Base-by-base conservation (phyloP, 2,797 vertebrate genomes). In the Lepus townsendii region DNA sequence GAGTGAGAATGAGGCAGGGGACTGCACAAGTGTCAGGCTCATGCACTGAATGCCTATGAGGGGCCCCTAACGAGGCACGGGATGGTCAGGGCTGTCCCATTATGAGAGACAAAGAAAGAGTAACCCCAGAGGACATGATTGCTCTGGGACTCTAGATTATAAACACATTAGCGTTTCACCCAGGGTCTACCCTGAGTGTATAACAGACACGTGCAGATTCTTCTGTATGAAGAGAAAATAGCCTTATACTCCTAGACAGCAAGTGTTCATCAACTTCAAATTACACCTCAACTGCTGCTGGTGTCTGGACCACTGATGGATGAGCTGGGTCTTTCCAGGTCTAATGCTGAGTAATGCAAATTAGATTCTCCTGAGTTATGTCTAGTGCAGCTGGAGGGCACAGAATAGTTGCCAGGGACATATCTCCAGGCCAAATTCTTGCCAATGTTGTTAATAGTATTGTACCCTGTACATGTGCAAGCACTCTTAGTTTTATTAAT, bases 291-390 rank as follows among this genome's bases (percentile, higher is more conserved):
- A 94, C 71, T 97, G 93, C 92, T 98, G 52, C 77, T 97, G 62
- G 65, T 97, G 69, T 97, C 96, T 96, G 96, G 87, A 92, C 93
- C 87, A 94, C 85, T 97, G 97, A 97, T 97, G 95, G 96, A 97
- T 97, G 96, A 97, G 79, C 95, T 72, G 89, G 96, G 95, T 91
- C 82, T 93, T 95, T 96, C 82, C 89, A 97, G 95, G 96, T 98
- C 97, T 95, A 96, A 95, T 75, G 92, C 97, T 90, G 95, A 95
- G 95, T 96, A 93, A 94, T 96, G 79, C 77, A 97, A 76, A 96
- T 97, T 96, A 90, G 65, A 96, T 97, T 97, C 96, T 96, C 92
- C 94, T 88, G 97, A 98, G 96, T 88, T 80, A 97, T 90, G 96
- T 87, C 71, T 95, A 93, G 93, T 95, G 95, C 86, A 97, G 93